phyloP scores from a whole-genome alignment of 2,113 vertebrate genomes.

The Lepus europaeus region DNA sequence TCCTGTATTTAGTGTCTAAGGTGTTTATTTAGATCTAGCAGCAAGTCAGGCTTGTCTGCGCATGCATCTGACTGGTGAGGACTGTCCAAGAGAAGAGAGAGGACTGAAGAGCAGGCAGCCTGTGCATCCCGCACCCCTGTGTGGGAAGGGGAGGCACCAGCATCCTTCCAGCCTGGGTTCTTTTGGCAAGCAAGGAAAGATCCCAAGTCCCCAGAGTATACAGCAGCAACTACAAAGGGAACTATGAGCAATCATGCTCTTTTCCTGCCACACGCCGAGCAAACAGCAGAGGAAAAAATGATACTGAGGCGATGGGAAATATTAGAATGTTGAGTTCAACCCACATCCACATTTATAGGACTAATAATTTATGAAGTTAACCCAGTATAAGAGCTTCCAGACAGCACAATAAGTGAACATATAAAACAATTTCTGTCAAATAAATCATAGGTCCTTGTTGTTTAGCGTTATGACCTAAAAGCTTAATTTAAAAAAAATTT shows the following conservation, averaged over 20 bases:
- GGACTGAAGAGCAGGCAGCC: background rate
- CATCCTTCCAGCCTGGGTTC: background rate
- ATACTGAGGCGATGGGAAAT: background rate
- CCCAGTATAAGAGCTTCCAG: background rate
- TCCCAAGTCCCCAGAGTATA: background rate
- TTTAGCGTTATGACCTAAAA: slow-evolving; percentile 19
- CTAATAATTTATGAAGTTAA: background rate
- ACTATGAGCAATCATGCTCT: background rate
- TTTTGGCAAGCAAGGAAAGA: background rate
- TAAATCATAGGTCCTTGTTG: background rate
- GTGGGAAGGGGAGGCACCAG: background rate
- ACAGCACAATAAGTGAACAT: slow-evolving; percentile 34
- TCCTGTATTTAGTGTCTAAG: background rate
- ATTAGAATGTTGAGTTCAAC: background rate
- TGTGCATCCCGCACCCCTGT: background rate
- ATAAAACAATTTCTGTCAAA: slow-evolving; percentile 14
- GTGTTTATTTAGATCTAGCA: background rate
- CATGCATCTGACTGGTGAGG: background rate
- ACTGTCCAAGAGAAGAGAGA: background rate
- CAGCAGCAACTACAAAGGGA: background rate
- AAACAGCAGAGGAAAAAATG: background rate
- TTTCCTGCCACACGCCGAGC: background rate
- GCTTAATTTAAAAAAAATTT: slow-evolving; percentile 31
- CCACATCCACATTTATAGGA: background rate
- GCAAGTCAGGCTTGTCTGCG: background rate